These are phyloP conservation scores for Muscina levida DNA, from an alignment of 2,888 invertebrate genomes.

Conservation along the genomic window DNA sequence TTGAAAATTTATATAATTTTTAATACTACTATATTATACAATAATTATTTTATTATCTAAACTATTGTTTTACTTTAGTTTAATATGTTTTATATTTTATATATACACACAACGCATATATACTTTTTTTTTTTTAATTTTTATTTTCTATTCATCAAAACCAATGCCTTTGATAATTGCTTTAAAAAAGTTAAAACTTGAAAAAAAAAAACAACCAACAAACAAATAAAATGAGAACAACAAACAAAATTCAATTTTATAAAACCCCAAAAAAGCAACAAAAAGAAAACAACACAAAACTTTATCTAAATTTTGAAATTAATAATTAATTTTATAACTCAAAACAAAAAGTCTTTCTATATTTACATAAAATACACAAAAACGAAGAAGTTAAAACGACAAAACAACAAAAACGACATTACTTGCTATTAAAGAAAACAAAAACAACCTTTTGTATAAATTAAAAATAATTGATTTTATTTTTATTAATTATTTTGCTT, in stretches of 20 bases:
- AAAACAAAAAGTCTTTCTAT: constrained; percentile 15
- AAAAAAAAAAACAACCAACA: constrained; percentile 27
- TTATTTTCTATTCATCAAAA: constrained; percentile 38
- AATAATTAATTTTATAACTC: constrained; percentile 18
- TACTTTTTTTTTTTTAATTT: constrained; percentile 4
- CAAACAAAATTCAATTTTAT: constrained; percentile 52
- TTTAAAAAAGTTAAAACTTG: constrained; percentile 63
- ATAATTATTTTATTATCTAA: constrained; percentile 47
- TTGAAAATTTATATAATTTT: constrained; percentile 1
- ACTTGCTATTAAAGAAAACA: constrained; percentile 40
- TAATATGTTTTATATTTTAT: constrained; percentile 42
- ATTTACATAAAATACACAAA: no score
- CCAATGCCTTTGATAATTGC: constrained; percentile 65
- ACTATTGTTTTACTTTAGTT: constrained; percentile 59
- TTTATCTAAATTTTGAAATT: constrained; percentile 19
- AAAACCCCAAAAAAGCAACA: no score
- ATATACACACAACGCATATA: constrained; percentile 16
- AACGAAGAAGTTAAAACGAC: no score
- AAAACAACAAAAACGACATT: constrained; percentile 37
- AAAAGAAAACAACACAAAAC: constrained; percentile 42
- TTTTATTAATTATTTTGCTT: not conserved
- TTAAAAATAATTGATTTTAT: constrained; percentile 26
- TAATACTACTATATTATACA: constrained; percentile 32
- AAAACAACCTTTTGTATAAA: constrained; percentile 44
- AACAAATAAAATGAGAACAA: constrained; percentile 21